phyloP scores from a whole-genome alignment of 2,797 vertebrate species.

The Allobates femoralis region DNA sequence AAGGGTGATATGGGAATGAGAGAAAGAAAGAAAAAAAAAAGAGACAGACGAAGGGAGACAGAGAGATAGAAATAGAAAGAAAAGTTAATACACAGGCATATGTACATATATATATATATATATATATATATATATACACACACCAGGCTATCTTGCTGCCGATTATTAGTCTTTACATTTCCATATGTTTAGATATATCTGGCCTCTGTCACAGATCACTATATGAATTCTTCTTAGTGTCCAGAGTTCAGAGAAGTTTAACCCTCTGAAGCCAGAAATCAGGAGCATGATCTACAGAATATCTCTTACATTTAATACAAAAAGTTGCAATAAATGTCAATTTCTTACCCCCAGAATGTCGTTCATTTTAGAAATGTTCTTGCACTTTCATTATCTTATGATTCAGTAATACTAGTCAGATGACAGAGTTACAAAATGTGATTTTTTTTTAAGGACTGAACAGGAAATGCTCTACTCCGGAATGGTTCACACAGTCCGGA shows the following conservation, averaged over 20 bases:
- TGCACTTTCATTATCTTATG: constrained; percentile 2
- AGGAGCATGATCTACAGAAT: neutral
- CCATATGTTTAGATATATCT: no score
- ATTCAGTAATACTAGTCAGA: neutral
- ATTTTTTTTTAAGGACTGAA: constrained; percentile 36
- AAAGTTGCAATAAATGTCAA: constrained; percentile 14
- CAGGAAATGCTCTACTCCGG: constrained; percentile 78
- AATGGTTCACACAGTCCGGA: constrained; percentile 67
- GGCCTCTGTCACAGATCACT: no score
- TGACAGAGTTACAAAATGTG: neutral
- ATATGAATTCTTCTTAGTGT: neutral
- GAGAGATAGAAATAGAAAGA: no score
- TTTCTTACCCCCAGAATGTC: constrained; percentile 74
- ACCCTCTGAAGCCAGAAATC: neutral
- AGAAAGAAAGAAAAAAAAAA: neutral
- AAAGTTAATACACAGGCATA: no score
- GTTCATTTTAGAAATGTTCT: constrained; percentile 66
- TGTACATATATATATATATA: no score
- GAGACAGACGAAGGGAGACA: no score
- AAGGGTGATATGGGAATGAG: no score
- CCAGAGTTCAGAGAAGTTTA: neutral
- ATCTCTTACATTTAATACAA: neutral
- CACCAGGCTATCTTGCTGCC: no score
- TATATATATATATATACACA: no score
- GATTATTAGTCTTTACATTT: no score